These are phyloP conservation scores for Drosophila bunnanda DNA, from an alignment of 2,888 invertebrate species.

Conservation along the genomic window DNA sequence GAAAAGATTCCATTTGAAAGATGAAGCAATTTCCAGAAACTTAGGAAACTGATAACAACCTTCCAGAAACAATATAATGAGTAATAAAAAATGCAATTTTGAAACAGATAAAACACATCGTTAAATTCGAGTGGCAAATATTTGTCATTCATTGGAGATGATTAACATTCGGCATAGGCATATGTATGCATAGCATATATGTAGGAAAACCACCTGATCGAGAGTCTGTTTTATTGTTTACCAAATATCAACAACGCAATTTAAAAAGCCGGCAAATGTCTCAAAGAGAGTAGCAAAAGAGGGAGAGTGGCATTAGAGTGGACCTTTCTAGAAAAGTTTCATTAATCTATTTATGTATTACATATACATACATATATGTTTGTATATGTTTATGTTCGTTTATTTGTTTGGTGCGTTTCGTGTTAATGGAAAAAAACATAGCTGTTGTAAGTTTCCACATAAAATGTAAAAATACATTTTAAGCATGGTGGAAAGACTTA, in stretches of 20 bases:
- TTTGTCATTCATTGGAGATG: constrained; percentile 25
- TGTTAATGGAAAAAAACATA: constrained; percentile 10
- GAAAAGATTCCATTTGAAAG: not conserved
- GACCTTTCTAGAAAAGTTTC: constrained; percentile 40
- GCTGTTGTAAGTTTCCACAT: constrained; percentile 11
- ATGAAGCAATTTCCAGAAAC: not conserved
- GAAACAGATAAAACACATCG: constrained; percentile 15
- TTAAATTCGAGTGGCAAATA: constrained; percentile 18
- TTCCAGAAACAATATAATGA: constrained; percentile 4
- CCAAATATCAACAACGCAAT: constrained; percentile 68
- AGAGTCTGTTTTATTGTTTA: constrained; percentile 58
- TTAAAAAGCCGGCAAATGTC: constrained; percentile 62
- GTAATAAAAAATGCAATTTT: not conserved
- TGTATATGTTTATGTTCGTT: not conserved
- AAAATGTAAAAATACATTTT: constrained; percentile 27
- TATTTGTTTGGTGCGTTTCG: constrained; percentile 9
- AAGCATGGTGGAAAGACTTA: not conserved
- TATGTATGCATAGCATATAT: constrained; percentile 14
- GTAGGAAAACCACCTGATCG: constrained; percentile 60
- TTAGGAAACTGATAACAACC: not conserved
- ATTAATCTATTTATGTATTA: constrained; percentile 8
- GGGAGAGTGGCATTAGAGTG: constrained; percentile 45
- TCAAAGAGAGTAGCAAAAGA: constrained; percentile 21
- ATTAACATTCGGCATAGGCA: constrained; percentile 41
- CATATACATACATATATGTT: not conserved